Conservation (phyloP, 2,113 vertebrate genomes). For the Siniperca chuatsi region DNA sequence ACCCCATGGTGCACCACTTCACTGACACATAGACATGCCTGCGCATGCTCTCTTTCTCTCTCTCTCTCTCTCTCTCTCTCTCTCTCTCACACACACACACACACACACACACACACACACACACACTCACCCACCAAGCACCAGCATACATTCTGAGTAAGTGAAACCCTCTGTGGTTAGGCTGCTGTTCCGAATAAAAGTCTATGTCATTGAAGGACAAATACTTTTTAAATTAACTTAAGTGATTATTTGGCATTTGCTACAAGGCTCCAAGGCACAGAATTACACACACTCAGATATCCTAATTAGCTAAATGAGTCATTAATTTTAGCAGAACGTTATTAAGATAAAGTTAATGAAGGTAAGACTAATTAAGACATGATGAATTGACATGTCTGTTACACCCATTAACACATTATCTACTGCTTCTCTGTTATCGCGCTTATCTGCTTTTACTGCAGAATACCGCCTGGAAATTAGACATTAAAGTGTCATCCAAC, state of each 20-base stretch:
- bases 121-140: conserved; percentile 21
- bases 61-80: too few species aligned
- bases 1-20: conserved; percentile 37
- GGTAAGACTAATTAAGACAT: conserved; percentile 78
- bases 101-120: neutral
- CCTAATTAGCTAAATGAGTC: conserved; percentile 73
- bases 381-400: conserved; percentile 73
- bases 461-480: conserved; percentile 36
- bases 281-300: conserved; percentile 49
- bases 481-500: conserved; percentile 51
- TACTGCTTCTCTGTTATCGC: conserved; percentile 47
- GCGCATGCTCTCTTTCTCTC: neutral
- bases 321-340: conserved; percentile 66
- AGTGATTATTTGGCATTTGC: conserved; percentile 56
- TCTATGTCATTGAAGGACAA: conserved; percentile 72
- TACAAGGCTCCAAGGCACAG: conserved; percentile 59
- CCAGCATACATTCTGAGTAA: conserved; percentile 8
- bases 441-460: conserved; percentile 64
- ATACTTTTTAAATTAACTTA: conserved; percentile 63
- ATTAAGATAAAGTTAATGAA: conserved; percentile 84
- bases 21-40: conserved; percentile 53
- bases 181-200: conserved; percentile 37
- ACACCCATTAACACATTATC: conserved; percentile 67
- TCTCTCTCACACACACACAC: neutral
- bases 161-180: conserved; percentile 32